Conservation (phyloP, 2,113 vertebrate genomes). For the Microtus ochrogaster region DNA sequence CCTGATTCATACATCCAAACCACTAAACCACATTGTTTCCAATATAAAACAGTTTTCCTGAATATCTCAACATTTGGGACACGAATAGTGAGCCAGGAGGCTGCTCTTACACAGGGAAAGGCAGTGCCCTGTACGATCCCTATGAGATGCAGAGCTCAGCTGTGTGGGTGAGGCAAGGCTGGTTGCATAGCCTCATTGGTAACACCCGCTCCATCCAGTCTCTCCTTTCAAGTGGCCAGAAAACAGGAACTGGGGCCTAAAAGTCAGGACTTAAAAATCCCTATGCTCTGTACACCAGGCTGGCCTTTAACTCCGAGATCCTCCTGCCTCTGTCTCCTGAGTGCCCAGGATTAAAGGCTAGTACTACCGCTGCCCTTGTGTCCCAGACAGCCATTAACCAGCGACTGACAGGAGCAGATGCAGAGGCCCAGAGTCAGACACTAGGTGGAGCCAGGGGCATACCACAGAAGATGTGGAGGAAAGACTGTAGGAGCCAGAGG, state of each 20-base stretch:
- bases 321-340: background rate
- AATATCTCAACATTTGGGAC: background rate
- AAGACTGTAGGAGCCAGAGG: background rate
- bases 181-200: accelerated
- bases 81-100: background rate
- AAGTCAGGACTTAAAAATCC: background rate
- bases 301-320: background rate
- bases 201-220: background rate
- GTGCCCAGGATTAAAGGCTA: background rate
- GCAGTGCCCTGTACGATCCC: background rate
- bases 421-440: background rate
- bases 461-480: background rate
- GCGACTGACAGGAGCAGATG: background rate
- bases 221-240: background rate
- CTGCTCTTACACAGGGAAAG: background rate
- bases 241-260: background rate
- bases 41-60: background rate
- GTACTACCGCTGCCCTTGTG: background rate
- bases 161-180: accelerated
- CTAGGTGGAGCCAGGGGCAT: background rate
- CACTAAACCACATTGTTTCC: background rate
- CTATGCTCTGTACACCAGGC: background rate
- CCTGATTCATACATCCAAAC: background rate
- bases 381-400: background rate
- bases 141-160: background rate